Evolutionary conservation across 2,113 vertebrate species (phyloP), one percentile per base, ranked within the genome.

Genomic region (Coreoperca whiteheadi): DNA sequence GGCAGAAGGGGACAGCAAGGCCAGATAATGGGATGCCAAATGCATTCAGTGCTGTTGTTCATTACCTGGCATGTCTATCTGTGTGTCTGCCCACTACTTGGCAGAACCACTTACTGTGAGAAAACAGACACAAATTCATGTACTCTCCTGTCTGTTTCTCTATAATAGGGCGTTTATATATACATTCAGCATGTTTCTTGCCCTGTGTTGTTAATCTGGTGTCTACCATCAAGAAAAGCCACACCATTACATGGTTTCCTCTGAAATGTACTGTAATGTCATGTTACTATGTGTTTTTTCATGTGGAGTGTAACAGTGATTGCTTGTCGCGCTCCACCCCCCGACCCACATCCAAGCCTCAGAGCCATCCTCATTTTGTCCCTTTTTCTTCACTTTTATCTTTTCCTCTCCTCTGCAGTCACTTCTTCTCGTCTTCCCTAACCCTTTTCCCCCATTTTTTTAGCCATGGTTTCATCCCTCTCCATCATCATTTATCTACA

Each of bases 401-500:
- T 68, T 77, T 74, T 53, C 74, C 75, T 78, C 78, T 43, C 51
- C 71, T 78, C 84, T 69, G 30, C 43, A n/a, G 71, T 71, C 69
- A 39, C 66, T 50, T 61, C 69, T 77, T 79, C 83, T 66, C 39
- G 50, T 65, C 63, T 67, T 54, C 56, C 14, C 66, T 72, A 70
- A 83, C 43, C 69, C 41, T 86, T 82, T 78, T 82, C 69, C 74
- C 74, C 77, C 85, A 79, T 85, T 81, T 91, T n/a, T 81, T 88
- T 86, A 89, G 74, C 61, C 51, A 41, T 46, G 75, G 64, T 91
- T 90, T 87, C 77, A 86, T 87, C 82, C 80, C 89, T 81, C 87
- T 94, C 93, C 88, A 91, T 94, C 93, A 92, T 93, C 86, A 79
- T 94, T 93, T 91, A 93, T 93, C 92, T 92, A 87, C 92, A 92